Evolutionary conservation across 1,140 invertebrate genomes (phyloP), one percentile per base, ranked within the genome.

Genomic region (Diprion similis): DNA sequence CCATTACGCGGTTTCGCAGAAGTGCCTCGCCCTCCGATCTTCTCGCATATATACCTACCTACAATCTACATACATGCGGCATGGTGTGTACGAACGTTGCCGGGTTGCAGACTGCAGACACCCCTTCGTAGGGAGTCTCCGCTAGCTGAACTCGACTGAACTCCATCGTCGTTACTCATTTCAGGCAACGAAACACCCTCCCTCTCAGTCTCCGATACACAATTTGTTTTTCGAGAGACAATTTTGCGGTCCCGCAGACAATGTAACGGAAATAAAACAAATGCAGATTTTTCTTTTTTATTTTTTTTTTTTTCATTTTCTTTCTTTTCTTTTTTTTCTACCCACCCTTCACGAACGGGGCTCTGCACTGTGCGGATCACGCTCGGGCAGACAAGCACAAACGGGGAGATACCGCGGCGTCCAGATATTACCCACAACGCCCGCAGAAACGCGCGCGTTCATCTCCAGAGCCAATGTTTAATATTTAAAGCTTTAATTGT

Each of bases 171-270:
- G 11, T 45, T 69, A 70, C 64, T 66, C 64, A 65, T 71, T 48
- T 71, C 59, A 73, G 17, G 17, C n/a, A 15, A 9, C 66, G 9
- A 9, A n/a, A 68, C 46, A 70, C 75, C 76, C 66, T 75, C 73
- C 71, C 75, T 74, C 78, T 75, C 76, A 71, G 76, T 75, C 73
- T 73, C 74, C 78, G 71, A 78, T 78, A 80, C 78, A 80, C 79
- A 80, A 80, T 80, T 80, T 80, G 79, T 80, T 80, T 59, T 59
- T 80, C 72, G 69, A 59, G 19, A 19, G 76, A 73, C 76, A 76
- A 59, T 78, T 78, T 79, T 77, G 76, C 76, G 78, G 78, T 75
- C 65, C 72, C 75, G 65, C 68, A 70, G 68, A 51, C 77, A 78
- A 77, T 71, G 77, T 15, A 59, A 59, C 9, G 51, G 51, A 59